A percentile compares a stretch with the other conserved stretches of the same genome.
Evolutionary conservation across 2,888 invertebrate species (phyloP).

Genomic region (Andrena trimmerana): DNA sequence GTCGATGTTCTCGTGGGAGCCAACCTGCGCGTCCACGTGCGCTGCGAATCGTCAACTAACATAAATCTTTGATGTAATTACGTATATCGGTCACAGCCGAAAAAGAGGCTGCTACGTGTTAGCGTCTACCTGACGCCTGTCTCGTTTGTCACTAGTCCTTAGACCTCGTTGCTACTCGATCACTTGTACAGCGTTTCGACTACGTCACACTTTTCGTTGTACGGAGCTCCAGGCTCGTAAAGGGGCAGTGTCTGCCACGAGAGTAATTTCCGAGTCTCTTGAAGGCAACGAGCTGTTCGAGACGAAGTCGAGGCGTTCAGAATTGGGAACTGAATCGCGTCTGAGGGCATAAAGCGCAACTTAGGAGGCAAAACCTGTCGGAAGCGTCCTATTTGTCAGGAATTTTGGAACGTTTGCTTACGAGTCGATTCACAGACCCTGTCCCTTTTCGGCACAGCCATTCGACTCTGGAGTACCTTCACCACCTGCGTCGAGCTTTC

Average conservation of each 20-base stretch:
- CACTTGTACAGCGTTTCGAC: neutral
- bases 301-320: slow-evolving; percentile 8
- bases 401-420: slow-evolving; percentile 2
- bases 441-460: slow-evolving; percentile 16
- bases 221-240: neutral
- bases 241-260: slow-evolving; percentile 53
- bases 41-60: neutral
- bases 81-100: slow-evolving; percentile 1
- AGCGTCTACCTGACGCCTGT: neutral
- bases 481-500: neutral
- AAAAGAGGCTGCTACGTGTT: neutral
- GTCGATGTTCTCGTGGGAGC: neutral
- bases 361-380: slow-evolving; percentile 1
- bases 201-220: neutral
- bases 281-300: neutral
- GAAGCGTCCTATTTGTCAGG: neutral
- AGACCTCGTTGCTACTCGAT: too few relatives aligned
- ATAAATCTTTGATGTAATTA: slow-evolving; percentile 22
- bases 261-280: neutral
- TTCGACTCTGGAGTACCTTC: neutral
- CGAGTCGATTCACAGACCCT: slow-evolving; percentile 17
- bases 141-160: neutral
- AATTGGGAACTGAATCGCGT: neutral
- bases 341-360: neutral
- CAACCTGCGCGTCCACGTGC: neutral